phyloP scores from a whole-genome alignment of 2,797 vertebrate species.

The Clamator glandarius region DNA sequence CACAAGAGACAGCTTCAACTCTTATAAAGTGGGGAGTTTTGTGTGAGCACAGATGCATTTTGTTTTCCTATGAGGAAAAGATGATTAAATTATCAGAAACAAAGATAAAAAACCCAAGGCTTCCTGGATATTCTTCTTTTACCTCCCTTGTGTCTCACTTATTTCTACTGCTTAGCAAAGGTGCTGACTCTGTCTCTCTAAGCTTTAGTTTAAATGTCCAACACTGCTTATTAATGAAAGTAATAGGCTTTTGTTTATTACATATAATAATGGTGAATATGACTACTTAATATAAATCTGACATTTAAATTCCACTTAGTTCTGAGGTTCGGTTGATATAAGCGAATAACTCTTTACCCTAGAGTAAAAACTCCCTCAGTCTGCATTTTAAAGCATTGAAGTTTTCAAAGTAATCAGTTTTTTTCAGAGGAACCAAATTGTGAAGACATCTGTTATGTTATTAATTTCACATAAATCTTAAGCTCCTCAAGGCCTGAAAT shows the following conservation, averaged over 20 bases:
- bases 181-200: slow-evolving; percentile 65
- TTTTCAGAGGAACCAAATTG: slow-evolving; percentile 88
- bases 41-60: slow-evolving; percentile 83
- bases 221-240: slow-evolving; percentile 79
- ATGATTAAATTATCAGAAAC: slow-evolving; percentile 84
- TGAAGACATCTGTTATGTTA: slow-evolving; percentile 98
- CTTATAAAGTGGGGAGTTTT: slow-evolving; percentile 82
- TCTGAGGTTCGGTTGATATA: slow-evolving; percentile 78
- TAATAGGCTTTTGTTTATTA: slow-evolving; percentile 84
- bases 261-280: slow-evolving; percentile 83
- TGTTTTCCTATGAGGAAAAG: slow-evolving; percentile 83
- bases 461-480: slow-evolving; percentile 99
- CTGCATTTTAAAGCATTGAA: slow-evolving; percentile 84
- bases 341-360: slow-evolving; percentile 80
- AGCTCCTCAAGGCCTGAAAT: slow-evolving; percentile 95
- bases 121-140: slow-evolving; percentile 73
- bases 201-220: slow-evolving; percentile 82
- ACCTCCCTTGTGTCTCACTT: slow-evolving; percentile 51
- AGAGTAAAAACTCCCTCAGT: slow-evolving; percentile 78
- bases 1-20: slow-evolving; percentile 73
- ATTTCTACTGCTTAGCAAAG: slow-evolving; percentile 74
- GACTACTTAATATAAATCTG: slow-evolving; percentile 90
- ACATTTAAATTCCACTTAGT: slow-evolving; percentile 90
- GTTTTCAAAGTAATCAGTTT: slow-evolving; percentile 87
- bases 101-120: slow-evolving; percentile 61